Conservation (phyloP, 2,797 vertebrate species). For the Trachops cirrhosus region DNA sequence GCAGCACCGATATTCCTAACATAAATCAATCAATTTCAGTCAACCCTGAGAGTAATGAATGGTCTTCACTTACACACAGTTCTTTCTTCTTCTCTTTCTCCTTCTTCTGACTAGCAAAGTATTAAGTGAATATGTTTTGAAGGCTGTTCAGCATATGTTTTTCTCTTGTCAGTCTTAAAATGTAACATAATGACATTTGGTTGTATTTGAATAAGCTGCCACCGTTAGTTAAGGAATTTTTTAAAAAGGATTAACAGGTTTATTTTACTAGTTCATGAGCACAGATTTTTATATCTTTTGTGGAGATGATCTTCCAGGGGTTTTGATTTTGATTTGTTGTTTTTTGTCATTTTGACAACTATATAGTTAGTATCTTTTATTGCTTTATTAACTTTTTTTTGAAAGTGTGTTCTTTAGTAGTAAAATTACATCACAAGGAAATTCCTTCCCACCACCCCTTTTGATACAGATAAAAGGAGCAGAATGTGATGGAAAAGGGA, state of each 20-base stretch:
- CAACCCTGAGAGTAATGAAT: conserved; percentile 50
- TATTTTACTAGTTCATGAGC: not conserved
- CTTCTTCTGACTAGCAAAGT: conserved; percentile 32
- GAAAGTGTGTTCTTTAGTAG: conserved; percentile 54
- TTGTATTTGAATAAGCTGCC: conserved; percentile 38
- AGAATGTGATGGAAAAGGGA: conserved; percentile 76
- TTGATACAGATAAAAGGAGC: conserved; percentile 76
- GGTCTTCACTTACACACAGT: conserved; percentile 37
- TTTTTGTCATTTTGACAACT: conserved; percentile 57
- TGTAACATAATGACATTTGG: conserved; percentile 27
- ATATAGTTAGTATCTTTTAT: conserved; percentile 26
- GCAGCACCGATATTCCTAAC: not conserved
- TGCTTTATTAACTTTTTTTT: conserved; percentile 56
- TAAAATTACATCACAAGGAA: conserved; percentile 50
- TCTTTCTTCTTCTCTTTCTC: not conserved
- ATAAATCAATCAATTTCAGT: conserved; percentile 32
- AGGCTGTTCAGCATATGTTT: conserved; percentile 57
- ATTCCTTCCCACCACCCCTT: not conserved
- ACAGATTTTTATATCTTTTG: not conserved
- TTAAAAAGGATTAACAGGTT: not conserved
- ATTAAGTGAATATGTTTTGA: not conserved
- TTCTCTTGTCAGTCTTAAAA: conserved; percentile 34
- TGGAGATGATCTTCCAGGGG: not conserved
- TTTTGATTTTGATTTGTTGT: not conserved
- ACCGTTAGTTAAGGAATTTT: not conserved